phyloP scores from a whole-genome alignment of 1,140 invertebrate genomes.

The Cardiocondyla obscurior region DNA sequence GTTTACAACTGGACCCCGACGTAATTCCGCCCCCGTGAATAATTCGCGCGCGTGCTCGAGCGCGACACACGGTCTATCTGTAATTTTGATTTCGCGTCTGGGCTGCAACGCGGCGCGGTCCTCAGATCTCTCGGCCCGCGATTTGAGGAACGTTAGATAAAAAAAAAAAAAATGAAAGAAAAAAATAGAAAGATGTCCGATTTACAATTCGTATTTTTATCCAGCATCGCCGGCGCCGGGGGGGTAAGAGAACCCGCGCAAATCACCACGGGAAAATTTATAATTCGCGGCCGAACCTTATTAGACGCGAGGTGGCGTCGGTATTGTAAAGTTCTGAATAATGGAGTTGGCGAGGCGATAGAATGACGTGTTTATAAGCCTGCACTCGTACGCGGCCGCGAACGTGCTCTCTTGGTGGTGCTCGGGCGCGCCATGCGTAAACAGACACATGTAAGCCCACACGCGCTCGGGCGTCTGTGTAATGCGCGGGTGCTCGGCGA shows the following conservation, averaged over 20 bases:
- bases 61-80: conserved; percentile 33
- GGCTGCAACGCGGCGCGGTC: neutral
- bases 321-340: conserved; percentile 78
- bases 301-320: conserved; percentile 34
- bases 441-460: neutral
- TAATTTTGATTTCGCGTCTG: conserved; percentile 26
- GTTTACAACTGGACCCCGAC: conserved; percentile 53
- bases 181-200: too few species aligned
- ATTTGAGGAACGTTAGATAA: neutral
- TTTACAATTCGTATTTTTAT: conserved; percentile 4
- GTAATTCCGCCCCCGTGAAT: conserved; percentile 41
- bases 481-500: conserved; percentile 32
- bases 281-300: conserved; percentile 24
- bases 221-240: neutral
- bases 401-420: conserved; percentile 14
- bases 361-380: conserved; percentile 81
- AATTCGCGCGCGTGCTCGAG: conserved; percentile 37
- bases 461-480: neutral
- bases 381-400: conserved; percentile 47
- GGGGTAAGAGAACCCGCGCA: neutral
- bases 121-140: neutral
- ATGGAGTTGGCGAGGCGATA: conserved; percentile 72
- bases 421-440: conserved; percentile 59
- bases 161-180: too few species aligned
- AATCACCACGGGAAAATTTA: conserved; percentile 10